Base-by-base conservation (phyloP, 2,888 invertebrate species). In the Tolmerus cingulatus region DNA sequence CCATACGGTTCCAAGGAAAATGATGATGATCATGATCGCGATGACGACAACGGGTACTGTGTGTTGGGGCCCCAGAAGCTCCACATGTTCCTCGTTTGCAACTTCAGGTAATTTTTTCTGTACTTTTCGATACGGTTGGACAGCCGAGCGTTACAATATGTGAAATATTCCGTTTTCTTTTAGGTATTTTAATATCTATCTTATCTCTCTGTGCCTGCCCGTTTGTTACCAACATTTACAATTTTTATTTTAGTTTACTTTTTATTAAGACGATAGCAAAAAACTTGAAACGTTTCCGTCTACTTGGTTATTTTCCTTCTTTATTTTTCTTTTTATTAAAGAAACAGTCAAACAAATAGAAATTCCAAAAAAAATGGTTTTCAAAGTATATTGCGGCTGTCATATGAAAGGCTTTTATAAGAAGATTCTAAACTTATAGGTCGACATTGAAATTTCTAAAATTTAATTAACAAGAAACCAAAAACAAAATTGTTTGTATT, bases 71-170 rank as follows among this genome's bases (percentile, higher is more conserved):
- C 66, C 9, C 66, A 66, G 2, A 66, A 46, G 66, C 66, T 66
- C 66, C 66, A 66, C 19, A 66, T 66, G 23, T 37, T 34, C 40
- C 27, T 19, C 76, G 76, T 76, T 76, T 76, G 27, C 66, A 66
- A 27, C 19, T 76, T 76, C 14, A 76, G 34, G 46, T 23, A 46
- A 55, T 81, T 81, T 84, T 84, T 84, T 84, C 66, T 74, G 66
- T 82, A 55, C 82, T 46, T 40, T 86, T 78, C 78, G 86, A 86
- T 74, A 86, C 88, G 86, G 86, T 85, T 88, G 88, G 88, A 88
- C 88, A 87, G 74, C 87, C 86, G 88, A 88, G 88, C 88, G 88
- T 88, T 88, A 87, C 88, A 87, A 87, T 87, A 87, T 87, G 88
- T 87, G 87, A 86, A 88, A 87, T 87, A 87, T 84, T 77, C 87